phyloP scores from a whole-genome alignment of 1,140 invertebrate genomes.

The Drosophila yakuba region DNA sequence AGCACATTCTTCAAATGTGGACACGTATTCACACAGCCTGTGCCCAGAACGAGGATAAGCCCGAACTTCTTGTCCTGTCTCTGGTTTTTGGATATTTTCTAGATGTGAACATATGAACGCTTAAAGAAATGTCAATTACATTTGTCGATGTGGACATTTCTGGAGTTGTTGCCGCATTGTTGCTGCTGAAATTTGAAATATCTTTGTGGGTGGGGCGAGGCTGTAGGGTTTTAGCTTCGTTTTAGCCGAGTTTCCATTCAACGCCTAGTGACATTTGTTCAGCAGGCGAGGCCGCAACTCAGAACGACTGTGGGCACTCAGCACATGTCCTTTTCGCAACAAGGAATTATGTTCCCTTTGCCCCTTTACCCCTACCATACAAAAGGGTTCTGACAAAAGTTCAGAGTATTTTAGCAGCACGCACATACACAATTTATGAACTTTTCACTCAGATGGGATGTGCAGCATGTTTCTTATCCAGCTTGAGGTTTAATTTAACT shows the following conservation, averaged over 20 bases:
- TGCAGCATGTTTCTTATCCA: conserved; percentile 32
- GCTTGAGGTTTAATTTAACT: conserved; percentile 53
- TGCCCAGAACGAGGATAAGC: conserved; percentile 19
- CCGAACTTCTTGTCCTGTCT: conserved; percentile 27
- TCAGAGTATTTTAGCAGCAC: conserved; percentile 51
- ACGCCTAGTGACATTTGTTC: conserved; percentile 44
- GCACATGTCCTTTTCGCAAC: conserved; percentile 45
- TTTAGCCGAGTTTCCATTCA: conserved; percentile 1
- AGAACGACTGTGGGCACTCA: conserved; percentile 36
- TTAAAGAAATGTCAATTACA: conserved; percentile 68
- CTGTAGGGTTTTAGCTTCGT: neutral
- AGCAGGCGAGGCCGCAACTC: conserved; percentile 34
- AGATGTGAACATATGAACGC: conserved; percentile 24
- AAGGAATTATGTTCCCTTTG: conserved; percentile 21
- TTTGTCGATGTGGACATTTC: conserved; percentile 49
- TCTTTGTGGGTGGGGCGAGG: conserved; percentile 11
- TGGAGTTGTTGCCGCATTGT: conserved; percentile 23
- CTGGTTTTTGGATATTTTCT: conserved; percentile 40
- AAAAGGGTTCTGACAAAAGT: conserved; percentile 32
- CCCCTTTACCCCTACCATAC: neutral
- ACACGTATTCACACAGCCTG: conserved; percentile 35
- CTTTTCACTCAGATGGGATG: conserved; percentile 48
- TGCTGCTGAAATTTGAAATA: conserved; percentile 37
- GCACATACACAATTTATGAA: conserved; percentile 63
- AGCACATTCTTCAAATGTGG: conserved; percentile 5